phyloP scores from a whole-genome alignment of 2,888 invertebrate genomes.

The Dynastes hyllus region DNA sequence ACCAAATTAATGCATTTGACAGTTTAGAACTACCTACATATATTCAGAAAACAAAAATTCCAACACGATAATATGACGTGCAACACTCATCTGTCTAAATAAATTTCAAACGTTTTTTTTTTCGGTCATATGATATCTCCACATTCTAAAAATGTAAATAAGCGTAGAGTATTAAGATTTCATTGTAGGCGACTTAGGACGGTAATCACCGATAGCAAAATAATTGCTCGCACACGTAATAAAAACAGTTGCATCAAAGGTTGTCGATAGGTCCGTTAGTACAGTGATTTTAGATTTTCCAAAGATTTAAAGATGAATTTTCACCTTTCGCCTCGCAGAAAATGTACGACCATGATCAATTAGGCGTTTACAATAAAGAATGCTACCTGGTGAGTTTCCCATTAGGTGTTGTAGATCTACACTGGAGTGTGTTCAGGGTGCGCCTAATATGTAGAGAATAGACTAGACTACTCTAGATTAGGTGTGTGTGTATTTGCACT shows the following conservation, averaged over 20 bases:
- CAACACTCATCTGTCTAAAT: no score
- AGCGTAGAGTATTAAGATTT: slow-evolving; percentile 38
- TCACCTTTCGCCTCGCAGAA: not conserved
- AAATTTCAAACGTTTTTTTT: no score
- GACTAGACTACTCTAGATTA: slow-evolving; percentile 2
- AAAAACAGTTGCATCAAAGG: slow-evolving; percentile 35
- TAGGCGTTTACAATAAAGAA: slow-evolving; percentile 42
- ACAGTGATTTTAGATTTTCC: no score
- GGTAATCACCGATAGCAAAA: slow-evolving; percentile 15
- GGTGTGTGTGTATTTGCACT: not conserved
- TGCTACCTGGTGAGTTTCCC: slow-evolving; percentile 46
- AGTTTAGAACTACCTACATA: no score
- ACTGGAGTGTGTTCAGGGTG: not conserved
- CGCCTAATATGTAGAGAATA: slow-evolving; percentile 20
- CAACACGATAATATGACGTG: no score
- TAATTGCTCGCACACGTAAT: not conserved
- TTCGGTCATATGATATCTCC: no score
- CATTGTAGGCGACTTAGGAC: slow-evolving; percentile 24
- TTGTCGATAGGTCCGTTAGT: not conserved
- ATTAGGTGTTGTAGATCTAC: slow-evolving; percentile 34
- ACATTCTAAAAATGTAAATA: not conserved
- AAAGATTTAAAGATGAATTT: not conserved
- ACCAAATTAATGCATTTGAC: no score
- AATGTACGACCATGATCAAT: slow-evolving; percentile 46
- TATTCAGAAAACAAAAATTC: no score